Conservation (phyloP, 2,797 vertebrate genomes). For the Triplophysa yarkandensis region DNA sequence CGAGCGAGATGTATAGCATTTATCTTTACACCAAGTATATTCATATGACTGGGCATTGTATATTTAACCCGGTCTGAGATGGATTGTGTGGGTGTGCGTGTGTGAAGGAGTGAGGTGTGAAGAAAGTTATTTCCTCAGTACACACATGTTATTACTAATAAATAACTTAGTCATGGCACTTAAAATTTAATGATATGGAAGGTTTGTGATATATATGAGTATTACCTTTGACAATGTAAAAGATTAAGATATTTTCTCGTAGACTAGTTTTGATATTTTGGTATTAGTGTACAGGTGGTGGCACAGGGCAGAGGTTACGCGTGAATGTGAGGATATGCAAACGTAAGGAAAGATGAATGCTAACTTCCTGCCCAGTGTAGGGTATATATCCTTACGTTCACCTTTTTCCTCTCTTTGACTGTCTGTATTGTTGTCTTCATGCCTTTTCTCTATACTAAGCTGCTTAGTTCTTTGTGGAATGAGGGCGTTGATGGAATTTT, state of each 20-base stretch:
- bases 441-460: conserved; percentile 48
- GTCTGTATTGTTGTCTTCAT: conserved; percentile 46
- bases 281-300: conserved; percentile 36
- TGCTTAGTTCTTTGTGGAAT: conserved; percentile 52
- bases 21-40: conserved; percentile 52
- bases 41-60: conserved; percentile 42
- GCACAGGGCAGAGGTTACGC: conserved; percentile 35
- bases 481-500: conserved; percentile 42
- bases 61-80: conserved; percentile 16
- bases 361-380: conserved; percentile 39
- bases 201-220: conserved; percentile 43
- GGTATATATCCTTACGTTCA: conserved; percentile 27
- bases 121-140: conserved; percentile 47
- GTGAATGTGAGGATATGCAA: conserved; percentile 29
- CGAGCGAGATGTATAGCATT: conserved; percentile 47
- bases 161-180: conserved; percentile 56
- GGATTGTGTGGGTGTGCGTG: conserved; percentile 37
- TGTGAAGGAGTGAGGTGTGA: conserved; percentile 18
- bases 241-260: conserved; percentile 46
- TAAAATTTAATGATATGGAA: conserved; percentile 43
- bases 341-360: conserved; percentile 27
- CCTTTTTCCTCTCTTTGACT: conserved; percentile 29
- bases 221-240: conserved; percentile 41
- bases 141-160: conserved; percentile 45
- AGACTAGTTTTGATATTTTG: conserved; percentile 49